A percentile compares a stretch with the other conserved stretches of the same genome.
Conservation (phyloP, 2,888 invertebrate genomes). For the Mimachlamys varia region DNA sequence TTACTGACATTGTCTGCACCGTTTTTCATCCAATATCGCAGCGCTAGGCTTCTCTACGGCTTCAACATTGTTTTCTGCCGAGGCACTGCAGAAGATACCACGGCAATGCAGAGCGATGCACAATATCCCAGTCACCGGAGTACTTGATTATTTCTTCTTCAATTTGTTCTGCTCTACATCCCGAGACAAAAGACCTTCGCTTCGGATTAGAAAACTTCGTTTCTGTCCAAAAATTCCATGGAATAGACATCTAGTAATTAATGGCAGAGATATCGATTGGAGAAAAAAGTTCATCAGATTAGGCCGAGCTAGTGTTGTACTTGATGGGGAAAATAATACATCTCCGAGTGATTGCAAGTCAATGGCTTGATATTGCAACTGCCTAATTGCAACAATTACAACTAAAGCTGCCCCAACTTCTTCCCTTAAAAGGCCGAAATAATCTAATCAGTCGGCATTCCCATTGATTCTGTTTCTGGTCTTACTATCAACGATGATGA, state of each 20-base stretch:
- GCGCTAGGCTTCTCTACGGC: background rate
- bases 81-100: background rate
- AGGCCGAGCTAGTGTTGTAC: constrained; percentile 55
- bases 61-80: constrained; percentile 28
- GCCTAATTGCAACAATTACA: constrained; percentile 40
- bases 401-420: constrained; percentile 20
- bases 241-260: constrained; percentile 40
- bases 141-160: constrained; percentile 38
- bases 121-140: background rate
- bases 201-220: constrained; percentile 19
- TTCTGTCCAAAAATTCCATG: constrained; percentile 38
- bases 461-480: constrained; percentile 37
- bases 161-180: constrained; percentile 39
- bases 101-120: background rate
- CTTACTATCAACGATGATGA: constrained; percentile 37
- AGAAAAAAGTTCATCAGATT: constrained; percentile 56
- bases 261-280: constrained; percentile 53
- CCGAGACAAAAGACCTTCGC: constrained; percentile 38
- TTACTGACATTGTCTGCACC: constrained; percentile 37
- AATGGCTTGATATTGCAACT: constrained; percentile 39
- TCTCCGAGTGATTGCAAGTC: constrained; percentile 43
- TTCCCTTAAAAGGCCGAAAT: constrained; percentile 40
- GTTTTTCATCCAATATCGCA: constrained; percentile 40
- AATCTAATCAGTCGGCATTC: constrained; percentile 36
- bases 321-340: constrained; percentile 58